These are phyloP conservation scores for Trilocha varians DNA, from an alignment of 2,888 invertebrate genomes.

Conservation along the genomic window DNA sequence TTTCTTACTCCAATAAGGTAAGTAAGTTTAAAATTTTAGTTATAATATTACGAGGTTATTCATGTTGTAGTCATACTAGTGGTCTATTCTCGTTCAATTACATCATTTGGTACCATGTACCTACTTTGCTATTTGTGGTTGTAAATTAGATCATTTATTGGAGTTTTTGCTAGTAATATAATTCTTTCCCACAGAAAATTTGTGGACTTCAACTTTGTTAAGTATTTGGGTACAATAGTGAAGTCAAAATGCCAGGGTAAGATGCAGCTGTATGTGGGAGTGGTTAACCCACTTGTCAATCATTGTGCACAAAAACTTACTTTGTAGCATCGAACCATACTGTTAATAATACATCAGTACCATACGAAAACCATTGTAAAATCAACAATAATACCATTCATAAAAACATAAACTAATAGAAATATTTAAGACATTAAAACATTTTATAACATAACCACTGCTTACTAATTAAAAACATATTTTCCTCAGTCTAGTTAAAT, in stretches of 20 bases:
- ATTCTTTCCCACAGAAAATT: conserved; percentile 45
- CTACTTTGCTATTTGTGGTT: conserved; percentile 2
- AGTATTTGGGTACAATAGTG: conserved; percentile 22
- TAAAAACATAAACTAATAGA: not conserved
- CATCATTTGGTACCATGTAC: conserved; percentile 38
- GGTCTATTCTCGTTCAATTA: conserved; percentile 51
- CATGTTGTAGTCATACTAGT: no score
- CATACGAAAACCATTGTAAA: not conserved
- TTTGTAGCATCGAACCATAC: conserved; percentile 8
- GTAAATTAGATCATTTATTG: not conserved
- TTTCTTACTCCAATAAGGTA: no score
- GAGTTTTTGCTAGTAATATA: conserved; percentile 16
- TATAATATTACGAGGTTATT: no score
- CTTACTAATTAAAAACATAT: no score
- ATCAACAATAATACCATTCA: no score
- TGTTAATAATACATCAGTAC: conserved; percentile 11
- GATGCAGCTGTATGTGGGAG: conserved; percentile 55
- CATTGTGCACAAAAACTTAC: conserved; percentile 32
- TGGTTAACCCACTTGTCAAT: conserved; percentile 47
- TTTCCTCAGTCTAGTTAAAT: no score
- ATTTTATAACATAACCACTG: no score
- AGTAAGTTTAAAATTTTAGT: no score
- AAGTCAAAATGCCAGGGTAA: conserved; percentile 67
- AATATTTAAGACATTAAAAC: not conserved
- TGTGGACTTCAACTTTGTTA: conserved; percentile 23